These are phyloP conservation scores for Metalampra italica DNA, from an alignment of 2,888 invertebrate species.

Conservation along the genomic window DNA sequence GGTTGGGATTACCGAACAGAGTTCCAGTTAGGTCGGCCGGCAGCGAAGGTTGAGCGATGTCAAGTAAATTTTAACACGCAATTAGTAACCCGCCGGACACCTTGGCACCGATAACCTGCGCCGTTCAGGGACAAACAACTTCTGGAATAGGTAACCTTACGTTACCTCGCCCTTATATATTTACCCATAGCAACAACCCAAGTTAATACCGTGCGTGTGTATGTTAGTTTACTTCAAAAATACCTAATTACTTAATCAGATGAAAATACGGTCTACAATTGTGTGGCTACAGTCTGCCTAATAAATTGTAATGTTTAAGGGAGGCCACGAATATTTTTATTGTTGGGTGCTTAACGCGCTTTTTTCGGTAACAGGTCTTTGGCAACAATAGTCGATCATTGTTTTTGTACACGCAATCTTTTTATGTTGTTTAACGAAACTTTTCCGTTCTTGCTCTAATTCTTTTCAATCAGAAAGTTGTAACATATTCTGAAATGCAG, in stretches of 20 bases:
- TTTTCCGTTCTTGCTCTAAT: slow-evolving; percentile 38
- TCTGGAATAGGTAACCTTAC: slow-evolving; percentile 11
- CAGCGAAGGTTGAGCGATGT: slow-evolving; percentile 66
- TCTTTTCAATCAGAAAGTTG: slow-evolving; percentile 39
- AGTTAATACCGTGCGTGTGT: not conserved
- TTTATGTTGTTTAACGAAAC: slow-evolving; percentile 35
- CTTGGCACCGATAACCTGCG: slow-evolving; percentile 64
- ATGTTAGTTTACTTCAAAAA: not conserved
- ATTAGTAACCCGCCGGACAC: slow-evolving; percentile 63
- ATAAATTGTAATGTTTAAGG: slow-evolving; percentile 15
- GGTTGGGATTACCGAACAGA: not conserved
- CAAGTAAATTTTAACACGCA: slow-evolving; percentile 75
- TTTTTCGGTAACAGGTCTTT: slow-evolving; percentile 47
- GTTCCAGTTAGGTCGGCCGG: slow-evolving; percentile 40
- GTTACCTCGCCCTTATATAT: slow-evolving; percentile 1
- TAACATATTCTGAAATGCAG: slow-evolving; percentile 5
- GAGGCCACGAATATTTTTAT: slow-evolving; percentile 44
- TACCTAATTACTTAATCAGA: not conserved
- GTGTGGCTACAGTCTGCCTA: not conserved
- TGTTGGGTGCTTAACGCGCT: slow-evolving; percentile 46
- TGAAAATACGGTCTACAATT: not conserved
- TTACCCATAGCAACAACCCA: not conserved
- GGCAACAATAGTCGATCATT: slow-evolving; percentile 56
- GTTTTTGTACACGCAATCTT: slow-evolving; percentile 62
- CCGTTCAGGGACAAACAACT: slow-evolving; percentile 46